phyloP scores from a whole-genome alignment of 2,113 vertebrate species.

The Ammodramus savannarum region DNA sequence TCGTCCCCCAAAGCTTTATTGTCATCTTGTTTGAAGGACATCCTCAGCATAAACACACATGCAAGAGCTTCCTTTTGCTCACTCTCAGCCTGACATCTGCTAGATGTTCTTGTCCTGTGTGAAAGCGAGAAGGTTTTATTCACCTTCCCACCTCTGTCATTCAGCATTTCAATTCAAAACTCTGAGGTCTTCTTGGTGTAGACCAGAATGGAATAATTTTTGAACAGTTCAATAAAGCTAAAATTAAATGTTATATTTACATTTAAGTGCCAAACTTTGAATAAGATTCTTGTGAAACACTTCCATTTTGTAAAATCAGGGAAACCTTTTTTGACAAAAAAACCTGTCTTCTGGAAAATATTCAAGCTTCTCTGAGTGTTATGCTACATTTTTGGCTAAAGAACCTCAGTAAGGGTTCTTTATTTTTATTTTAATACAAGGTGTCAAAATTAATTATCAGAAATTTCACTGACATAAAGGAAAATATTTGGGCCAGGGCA shows the following conservation, averaged over 20 bases:
- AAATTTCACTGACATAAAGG: constrained; percentile 26
- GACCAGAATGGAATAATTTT: background rate
- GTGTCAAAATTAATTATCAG: constrained; percentile 38
- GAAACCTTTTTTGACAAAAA: background rate
- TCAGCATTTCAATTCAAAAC: background rate
- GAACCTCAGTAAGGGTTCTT: background rate
- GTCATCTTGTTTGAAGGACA: background rate
- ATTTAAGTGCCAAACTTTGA: background rate
- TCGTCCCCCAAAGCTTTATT: background rate
- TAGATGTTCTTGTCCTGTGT: background rate
- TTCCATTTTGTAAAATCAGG: background rate
- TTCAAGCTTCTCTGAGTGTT: background rate
- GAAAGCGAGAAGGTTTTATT: background rate
- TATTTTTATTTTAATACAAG: constrained; percentile 29
- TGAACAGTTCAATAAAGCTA: background rate
- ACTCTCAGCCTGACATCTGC: background rate
- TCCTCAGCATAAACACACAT: background rate
- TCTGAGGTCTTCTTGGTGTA: background rate
- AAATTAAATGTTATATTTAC: background rate
- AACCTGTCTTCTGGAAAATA: background rate
- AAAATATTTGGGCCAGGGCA: background rate
- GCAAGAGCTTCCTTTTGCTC: background rate
- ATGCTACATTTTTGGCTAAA: constrained; percentile 21
- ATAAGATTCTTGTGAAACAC: background rate
- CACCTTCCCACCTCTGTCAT: background rate